Evolutionary conservation across 2,797 vertebrate genomes (phyloP), one percentile per base, ranked within the genome.

Genomic region (Microctenopoma stevenorrisi): DNA sequence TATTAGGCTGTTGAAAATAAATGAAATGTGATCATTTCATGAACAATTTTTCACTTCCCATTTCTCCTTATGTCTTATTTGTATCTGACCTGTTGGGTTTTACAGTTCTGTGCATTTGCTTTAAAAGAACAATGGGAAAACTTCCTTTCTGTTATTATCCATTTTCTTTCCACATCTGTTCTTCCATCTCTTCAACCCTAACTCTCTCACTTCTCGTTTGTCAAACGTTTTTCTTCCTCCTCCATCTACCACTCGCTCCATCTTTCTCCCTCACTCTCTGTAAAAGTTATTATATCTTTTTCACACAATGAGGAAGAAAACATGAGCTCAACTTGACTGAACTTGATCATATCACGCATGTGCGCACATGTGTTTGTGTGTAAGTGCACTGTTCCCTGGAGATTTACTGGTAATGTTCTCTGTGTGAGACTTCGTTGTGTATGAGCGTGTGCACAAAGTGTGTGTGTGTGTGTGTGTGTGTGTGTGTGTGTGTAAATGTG

Each of bases 251-350:
- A 4, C 4, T 30, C 5, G 30, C 14, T 28, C 37, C n/a, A 13
- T 42, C 38, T 33, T 22, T 48, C n/a, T 18, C 33, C 22, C 22
- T 64, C 63, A 47, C 6, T 64, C 51, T 25, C 51, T 50, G 38
- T 12, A 62, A 53, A 60, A 71, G 65, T 78, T 64, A 66, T 69
- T 70, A 61, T 76, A 50, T 58, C 56, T 6, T 0, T 66, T 50
- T 60, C 59, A 58, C 71, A 22, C 62, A 78, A 16, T 7, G 22
- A 61, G 48, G 64, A 3, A 51, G 37, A 61, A n/a, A 25, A 68
- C 44, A 76, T 57, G 55, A 74, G 72, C 61, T 64, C 74, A 71
- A 22, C 11, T 15, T 76, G 73, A 74, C 69, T 33, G 30, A 84
- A 76, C 63, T 54, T 74, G 55, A 67, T 64, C 37, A 79, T 30